Evolutionary conservation across 2,888 invertebrate genomes (phyloP).

Genomic region (Tuberolachnus salignus): DNA sequence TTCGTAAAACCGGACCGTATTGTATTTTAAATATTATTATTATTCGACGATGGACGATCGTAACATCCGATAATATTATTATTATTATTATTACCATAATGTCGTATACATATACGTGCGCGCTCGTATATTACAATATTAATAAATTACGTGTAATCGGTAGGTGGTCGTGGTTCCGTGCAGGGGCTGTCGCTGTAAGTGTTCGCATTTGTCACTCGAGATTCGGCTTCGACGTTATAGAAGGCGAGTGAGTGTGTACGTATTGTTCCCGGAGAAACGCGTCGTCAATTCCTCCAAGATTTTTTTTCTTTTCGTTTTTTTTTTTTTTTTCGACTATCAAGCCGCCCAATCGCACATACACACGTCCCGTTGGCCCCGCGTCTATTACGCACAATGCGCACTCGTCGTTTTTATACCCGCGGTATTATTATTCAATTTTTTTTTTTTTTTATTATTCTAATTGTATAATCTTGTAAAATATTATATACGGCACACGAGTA

Average conservation of each 20-base stretch:
- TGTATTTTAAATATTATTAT: no score
- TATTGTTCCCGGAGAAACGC: not conserved
- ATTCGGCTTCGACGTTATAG: conserved; percentile 6
- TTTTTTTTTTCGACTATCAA: no score
- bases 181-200: conserved; percentile 13
- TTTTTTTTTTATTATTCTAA: not conserved
- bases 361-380: not conserved
- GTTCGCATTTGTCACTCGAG: conserved; percentile 6
- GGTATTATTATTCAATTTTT: not conserved
- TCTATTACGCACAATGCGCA: not conserved
- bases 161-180: not conserved
- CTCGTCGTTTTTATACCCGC: not conserved
- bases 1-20: no score
- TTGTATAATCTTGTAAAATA: conserved; percentile 4
- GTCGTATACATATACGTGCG: no score
- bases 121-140: not conserved
- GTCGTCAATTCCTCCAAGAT: conserved; percentile 1
- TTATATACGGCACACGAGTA: conserved; percentile 17
- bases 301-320: no score
- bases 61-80: no score
- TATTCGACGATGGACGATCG: no score
- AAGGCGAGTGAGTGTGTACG: not conserved
- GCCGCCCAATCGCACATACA: not conserved
- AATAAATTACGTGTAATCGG: not conserved
- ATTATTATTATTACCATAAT: no score